Conservation (phyloP, 1,140 invertebrate genomes). For the Drosophila carrolli region DNA sequence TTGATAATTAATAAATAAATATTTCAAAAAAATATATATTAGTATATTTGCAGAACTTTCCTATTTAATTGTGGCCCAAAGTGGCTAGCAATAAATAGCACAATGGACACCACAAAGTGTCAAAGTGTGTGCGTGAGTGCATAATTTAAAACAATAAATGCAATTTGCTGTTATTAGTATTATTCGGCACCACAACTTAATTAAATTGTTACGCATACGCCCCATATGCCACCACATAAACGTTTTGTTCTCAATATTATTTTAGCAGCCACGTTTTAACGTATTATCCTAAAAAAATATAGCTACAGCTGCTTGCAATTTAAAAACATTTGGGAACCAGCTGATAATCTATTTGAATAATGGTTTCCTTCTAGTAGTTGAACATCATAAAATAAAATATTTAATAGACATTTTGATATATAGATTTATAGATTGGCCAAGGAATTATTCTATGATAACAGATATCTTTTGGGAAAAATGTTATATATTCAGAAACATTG, state of each 20-base stretch:
- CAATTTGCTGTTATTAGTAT: conserved; percentile 54
- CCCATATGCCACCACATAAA: conserved; percentile 25
- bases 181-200: conserved; percentile 68
- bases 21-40: conserved; percentile 23
- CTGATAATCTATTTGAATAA: no score
- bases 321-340: no score
- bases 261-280: conserved; percentile 2
- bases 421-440: no score
- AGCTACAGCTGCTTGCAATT: no score
- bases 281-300: not conserved
- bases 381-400: no score
- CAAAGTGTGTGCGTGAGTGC: conserved; percentile 34
- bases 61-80: not conserved
- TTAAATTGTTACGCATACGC: conserved; percentile 69
- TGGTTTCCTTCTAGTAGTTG: no score
- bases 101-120: conserved; percentile 38
- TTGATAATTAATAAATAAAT: conserved; percentile 44
- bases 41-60: conserved; percentile 18
- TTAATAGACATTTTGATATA: no score
- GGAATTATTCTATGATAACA: no score
- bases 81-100: conserved; percentile 8
- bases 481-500: not conserved
- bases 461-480: no score
- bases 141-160: conserved; percentile 66
- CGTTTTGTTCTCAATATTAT: conserved; percentile 6